These are phyloP conservation scores for Pammene fasciana DNA, from an alignment of 2,888 invertebrate species.

Conservation along the genomic window DNA sequence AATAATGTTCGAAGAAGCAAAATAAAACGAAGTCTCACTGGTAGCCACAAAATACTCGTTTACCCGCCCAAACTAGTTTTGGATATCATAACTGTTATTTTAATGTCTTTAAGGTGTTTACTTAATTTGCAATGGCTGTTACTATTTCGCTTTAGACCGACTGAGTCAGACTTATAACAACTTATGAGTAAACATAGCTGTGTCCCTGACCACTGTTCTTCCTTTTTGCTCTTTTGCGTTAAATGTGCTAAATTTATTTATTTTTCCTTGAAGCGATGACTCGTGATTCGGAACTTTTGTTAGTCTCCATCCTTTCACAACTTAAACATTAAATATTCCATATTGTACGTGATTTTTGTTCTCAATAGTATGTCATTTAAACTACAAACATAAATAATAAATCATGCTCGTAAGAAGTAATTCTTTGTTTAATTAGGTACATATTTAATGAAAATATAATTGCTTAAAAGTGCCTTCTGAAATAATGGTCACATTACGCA, in stretches of 20 bases:
- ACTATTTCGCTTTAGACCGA: slow-evolving; percentile 18
- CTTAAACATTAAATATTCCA: background rate
- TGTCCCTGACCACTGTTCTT: slow-evolving; percentile 21
- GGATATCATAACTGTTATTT: slow-evolving; percentile 25
- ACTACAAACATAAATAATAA: too few relatives aligned
- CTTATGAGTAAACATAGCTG: slow-evolving; percentile 12
- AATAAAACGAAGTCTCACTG: slow-evolving; percentile 13
- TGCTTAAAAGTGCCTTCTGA: background rate
- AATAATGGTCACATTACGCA: slow-evolving; percentile 22
- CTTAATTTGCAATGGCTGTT: slow-evolving; percentile 27
- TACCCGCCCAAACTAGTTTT: slow-evolving; percentile 20
- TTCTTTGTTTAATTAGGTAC: too few relatives aligned
- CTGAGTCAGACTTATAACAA: slow-evolving; percentile 22
- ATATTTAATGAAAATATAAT: background rate
- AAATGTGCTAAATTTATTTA: slow-evolving; percentile 19
- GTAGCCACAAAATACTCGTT: slow-evolving; percentile 18
- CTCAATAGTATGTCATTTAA: too few relatives aligned
- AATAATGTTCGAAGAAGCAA: background rate
- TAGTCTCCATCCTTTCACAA: slow-evolving; percentile 12
- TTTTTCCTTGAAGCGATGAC: slow-evolving; percentile 31
- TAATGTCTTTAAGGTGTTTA: slow-evolving; percentile 31
- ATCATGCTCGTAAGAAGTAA: too few relatives aligned
- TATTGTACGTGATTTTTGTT: too few relatives aligned
- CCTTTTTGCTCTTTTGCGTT: slow-evolving; percentile 33
- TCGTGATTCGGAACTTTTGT: slow-evolving; percentile 16